Evolutionary conservation across 2,888 invertebrate genomes (phyloP).

Genomic region (Drymonia ruficornis): DNA sequence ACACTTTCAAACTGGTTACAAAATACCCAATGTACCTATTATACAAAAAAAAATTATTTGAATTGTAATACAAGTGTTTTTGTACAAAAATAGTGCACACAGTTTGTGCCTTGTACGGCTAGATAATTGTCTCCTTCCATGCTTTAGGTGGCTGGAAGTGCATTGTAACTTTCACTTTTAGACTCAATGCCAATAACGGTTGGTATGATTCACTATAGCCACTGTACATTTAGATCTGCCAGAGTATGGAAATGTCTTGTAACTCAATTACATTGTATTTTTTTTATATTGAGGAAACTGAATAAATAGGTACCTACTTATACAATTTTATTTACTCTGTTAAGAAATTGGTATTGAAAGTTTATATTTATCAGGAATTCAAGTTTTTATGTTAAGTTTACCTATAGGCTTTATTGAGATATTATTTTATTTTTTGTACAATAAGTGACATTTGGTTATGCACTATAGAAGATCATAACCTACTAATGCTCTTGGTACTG

Average conservation of each 20-base stretch:
- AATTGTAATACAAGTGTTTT: neutral
- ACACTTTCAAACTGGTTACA: neutral
- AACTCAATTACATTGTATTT: neutral
- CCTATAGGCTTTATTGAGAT: too few relatives aligned
- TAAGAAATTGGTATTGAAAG: too few relatives aligned
- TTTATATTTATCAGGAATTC: too few relatives aligned
- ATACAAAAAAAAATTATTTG: neutral
- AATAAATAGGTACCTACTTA: neutral
- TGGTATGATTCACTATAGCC: slow-evolving; percentile 69
- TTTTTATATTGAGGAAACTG: neutral
- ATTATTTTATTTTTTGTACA: too few relatives aligned
- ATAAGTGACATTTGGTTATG: too few relatives aligned
- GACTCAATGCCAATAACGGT: slow-evolving; percentile 79
- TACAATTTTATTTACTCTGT: neutral
- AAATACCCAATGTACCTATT: neutral
- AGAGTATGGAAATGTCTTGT: slow-evolving; percentile 11
- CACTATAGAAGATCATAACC: too few relatives aligned
- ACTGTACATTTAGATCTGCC: slow-evolving; percentile 41
- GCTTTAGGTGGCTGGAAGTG: slow-evolving; percentile 64
- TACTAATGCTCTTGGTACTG: too few relatives aligned
- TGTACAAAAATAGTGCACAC: slow-evolving; percentile 4
- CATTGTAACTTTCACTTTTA: slow-evolving; percentile 81
- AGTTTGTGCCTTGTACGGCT: slow-evolving; percentile 30
- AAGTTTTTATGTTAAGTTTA: too few relatives aligned
- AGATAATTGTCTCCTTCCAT: slow-evolving; percentile 61